Base-by-base conservation (phyloP, 2,113 vertebrate species). In the Seriola quinqueradiata region DNA sequence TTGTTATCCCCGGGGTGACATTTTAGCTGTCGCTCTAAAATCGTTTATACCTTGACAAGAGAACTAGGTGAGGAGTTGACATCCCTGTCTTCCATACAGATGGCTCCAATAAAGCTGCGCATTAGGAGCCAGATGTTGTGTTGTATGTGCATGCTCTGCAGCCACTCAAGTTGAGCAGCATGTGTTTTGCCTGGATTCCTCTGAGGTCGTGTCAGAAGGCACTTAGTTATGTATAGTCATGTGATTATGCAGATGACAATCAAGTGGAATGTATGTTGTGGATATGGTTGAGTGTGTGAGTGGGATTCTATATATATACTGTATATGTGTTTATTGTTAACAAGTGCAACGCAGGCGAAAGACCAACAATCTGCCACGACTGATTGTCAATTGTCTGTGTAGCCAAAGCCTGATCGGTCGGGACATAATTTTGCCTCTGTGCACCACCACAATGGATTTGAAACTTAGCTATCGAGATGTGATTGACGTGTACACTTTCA, bases 101-200 rank as follows among this genome's bases (percentile, higher is more conserved):
- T 88, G 80, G 75, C 70, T 91, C 68, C 66, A 75, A 73, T 90
- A 82, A 83, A 81, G 77, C 65, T 69, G 54, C 73, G 64, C 79
- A 79, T 72, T 68, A 65, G 16, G 28, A 82, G 77, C 70, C 90
- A 90, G 82, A 89, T 93, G 91, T 87, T 89, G 75, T 57, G 46
- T 63, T 65, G 52, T 8, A 13, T 70, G 34, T 46, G 44, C 36
- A 16, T 32, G 38, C 69, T 69, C 36, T 3, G 55, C 32, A 34
- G 63, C 14, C 28, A 9, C 32, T 70, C 58, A 19, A 65, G 71
- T 83, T 21, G 19, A 74, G 75, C 84, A 84, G 82, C 75, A 67
- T 63, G 28, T 19, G 72, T 72, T 74, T 63, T 46, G 77, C 73
- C 48, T 65, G 5, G 3, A 71, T 71, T 74, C 80, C 81, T 79